Conservation (phyloP, 2,888 invertebrate genomes). For the Endomychus coccineus region DNA sequence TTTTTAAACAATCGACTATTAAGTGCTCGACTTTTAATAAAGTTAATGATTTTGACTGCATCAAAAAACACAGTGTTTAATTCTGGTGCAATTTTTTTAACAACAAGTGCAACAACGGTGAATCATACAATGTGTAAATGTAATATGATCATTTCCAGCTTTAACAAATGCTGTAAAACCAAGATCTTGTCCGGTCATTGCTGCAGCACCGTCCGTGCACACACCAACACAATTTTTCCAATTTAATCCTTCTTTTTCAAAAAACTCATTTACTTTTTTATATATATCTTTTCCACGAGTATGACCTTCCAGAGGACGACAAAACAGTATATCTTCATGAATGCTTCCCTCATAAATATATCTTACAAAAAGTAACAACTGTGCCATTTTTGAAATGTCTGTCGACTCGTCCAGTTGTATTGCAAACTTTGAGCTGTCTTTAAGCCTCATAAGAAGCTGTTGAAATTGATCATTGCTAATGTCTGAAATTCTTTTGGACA, state of each 20-base stretch:
- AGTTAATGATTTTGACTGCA: slow-evolving; percentile 22
- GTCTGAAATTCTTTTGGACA: no score
- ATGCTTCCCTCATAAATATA: slow-evolving; percentile 13
- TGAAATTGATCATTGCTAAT: no score
- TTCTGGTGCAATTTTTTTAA: slow-evolving; percentile 22
- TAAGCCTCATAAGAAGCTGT: no score
- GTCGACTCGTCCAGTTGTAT: no score
- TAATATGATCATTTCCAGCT: slow-evolving; percentile 11
- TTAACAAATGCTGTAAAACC: slow-evolving; percentile 13
- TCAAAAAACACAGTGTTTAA: slow-evolving; percentile 22
- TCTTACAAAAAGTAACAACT: no score
- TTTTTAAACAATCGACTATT: slow-evolving; percentile 22
- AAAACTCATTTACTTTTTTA: slow-evolving; percentile 16
- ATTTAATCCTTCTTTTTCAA: slow-evolving; percentile 12
- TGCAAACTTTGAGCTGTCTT: no score
- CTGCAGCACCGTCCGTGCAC: slow-evolving; percentile 16
- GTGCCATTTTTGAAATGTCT: no score
- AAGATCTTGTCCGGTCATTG: slow-evolving; percentile 12
- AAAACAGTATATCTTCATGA: slow-evolving; percentile 14
- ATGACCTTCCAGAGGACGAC: slow-evolving; percentile 11
- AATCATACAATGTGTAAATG: slow-evolving; percentile 22
- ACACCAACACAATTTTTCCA: slow-evolving; percentile 17
- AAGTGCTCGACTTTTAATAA: slow-evolving; percentile 21
- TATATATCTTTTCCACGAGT: slow-evolving; percentile 15
- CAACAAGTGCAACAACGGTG: slow-evolving; percentile 24